Base-by-base conservation (phyloP, 2,888 invertebrate species). In the Torymus texanus region DNA sequence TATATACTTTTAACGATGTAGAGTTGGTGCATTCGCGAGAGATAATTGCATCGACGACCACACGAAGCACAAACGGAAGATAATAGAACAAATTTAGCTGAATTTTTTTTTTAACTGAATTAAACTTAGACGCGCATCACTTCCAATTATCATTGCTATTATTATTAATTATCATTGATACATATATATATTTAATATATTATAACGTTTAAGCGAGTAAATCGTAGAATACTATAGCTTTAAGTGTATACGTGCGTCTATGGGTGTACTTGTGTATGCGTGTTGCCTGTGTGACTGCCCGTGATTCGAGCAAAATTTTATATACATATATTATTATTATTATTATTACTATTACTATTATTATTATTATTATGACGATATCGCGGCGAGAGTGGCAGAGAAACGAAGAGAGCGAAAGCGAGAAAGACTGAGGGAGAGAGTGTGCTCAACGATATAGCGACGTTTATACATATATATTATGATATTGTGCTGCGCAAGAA, bases 401-500 rank as follows among this genome's bases (percentile, higher is more conserved):
- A 41, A 41, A 41, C 41, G 41, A 41, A 41, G 41, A 41, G 41
- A 41, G 41, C 41, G 41, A 41, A 41, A 41, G 41, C 41, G 41
- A 41, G 41, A 41, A 41, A 41, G 41, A 41, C 41, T 41, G 82
- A 84, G 84, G 82, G 86, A 86, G 86, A 87, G 86, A 85, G 88
- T 87, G 89, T 84, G 86, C 86, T 50, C 55, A 71, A 71, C n/a
- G 86, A 41, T 41, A 41, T 41, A 87, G 89, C 88, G 89, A 90
- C 88, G 89, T 90, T 90, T 90, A 90, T 90, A 41, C 41, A 41
- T 41, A 41, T 41, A 41, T 41, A 41, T 41, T 41, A 41, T 41
- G 41, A 41, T 41, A 89, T 90, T 90, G 89, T 90, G 90, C 90
- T 89, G 88, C 89, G 90, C 88, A 90, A 90, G 89, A 90, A 90